Conservation (phyloP, 1,140 invertebrate species). For the Amphibalanus amphitrite region DNA sequence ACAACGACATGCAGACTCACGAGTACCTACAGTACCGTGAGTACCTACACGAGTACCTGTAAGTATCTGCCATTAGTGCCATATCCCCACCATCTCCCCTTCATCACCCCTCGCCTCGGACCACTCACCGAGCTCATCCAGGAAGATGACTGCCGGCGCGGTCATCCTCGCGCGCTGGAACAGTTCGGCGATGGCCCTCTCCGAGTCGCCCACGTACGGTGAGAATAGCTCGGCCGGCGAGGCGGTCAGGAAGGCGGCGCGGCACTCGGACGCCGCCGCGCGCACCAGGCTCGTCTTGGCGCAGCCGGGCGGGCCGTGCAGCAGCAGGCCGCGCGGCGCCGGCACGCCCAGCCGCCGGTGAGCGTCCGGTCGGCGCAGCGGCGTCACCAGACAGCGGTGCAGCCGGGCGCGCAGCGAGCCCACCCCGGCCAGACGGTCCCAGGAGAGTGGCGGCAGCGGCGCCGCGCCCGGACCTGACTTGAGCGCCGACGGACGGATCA, state of each 20-base stretch:
- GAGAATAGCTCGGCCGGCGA: slow-evolving; percentile 46
- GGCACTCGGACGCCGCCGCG: slow-evolving; percentile 40
- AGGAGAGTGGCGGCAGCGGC: slow-evolving; percentile 29
- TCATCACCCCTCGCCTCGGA: too few relatives aligned
- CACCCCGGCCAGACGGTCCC: slow-evolving; percentile 47
- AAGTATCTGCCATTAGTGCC: too few relatives aligned
- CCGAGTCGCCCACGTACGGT: slow-evolving; percentile 45
- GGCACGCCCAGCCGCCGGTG: slow-evolving; percentile 39
- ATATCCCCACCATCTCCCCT: too few relatives aligned
- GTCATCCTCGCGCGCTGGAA: slow-evolving; percentile 45
- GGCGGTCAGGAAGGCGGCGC: slow-evolving; percentile 40
- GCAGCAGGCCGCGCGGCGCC: slow-evolving; percentile 39
- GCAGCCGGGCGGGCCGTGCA: slow-evolving; percentile 59
- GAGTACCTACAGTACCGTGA: too few relatives aligned
- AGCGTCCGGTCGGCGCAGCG: slow-evolving; percentile 38
- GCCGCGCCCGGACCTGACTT: slow-evolving; percentile 35
- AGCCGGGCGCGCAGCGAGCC: slow-evolving; percentile 40
- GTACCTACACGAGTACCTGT: too few relatives aligned
- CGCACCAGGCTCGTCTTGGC: slow-evolving; percentile 52
- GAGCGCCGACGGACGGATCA: slow-evolving; percentile 34
- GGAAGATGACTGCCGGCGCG: slow-evolving; percentile 49
- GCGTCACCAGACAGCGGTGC: slow-evolving; percentile 42
- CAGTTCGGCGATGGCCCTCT: slow-evolving; percentile 38
- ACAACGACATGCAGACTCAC: too few relatives aligned
- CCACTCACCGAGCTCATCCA: slow-evolving; percentile 48